phyloP scores from a whole-genome alignment of 1,140 invertebrate genomes.

The Wiebesia pumilae region DNA sequence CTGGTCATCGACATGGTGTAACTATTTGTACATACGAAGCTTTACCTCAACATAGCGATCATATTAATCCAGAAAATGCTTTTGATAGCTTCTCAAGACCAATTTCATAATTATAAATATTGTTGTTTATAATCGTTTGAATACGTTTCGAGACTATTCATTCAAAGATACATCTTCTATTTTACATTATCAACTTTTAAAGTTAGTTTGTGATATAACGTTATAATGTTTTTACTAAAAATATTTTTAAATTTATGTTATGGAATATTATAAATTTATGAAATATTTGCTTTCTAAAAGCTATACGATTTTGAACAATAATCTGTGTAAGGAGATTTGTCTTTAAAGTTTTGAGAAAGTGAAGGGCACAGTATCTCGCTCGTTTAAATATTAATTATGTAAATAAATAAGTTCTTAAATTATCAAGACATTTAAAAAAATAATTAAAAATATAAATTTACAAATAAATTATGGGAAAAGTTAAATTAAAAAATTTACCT shows the following conservation, averaged over 20 bases:
- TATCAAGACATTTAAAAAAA: neutral
- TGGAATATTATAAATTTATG: neutral
- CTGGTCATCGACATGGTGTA: constrained; percentile 89
- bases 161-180: neutral
- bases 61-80: constrained; percentile 75
- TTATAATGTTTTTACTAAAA: too few relatives aligned
- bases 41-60: constrained; percentile 88
- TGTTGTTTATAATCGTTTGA: neutral
- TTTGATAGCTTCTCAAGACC: constrained; percentile 42
- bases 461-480: neutral
- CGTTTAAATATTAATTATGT: neutral
- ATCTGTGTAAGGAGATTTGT: too few relatives aligned
- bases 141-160: neutral
- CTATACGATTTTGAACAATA: too few relatives aligned
- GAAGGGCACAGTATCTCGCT: neutral
- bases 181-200: neutral
- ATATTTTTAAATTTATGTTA: neutral
- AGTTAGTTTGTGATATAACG: neutral
- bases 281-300: neutral
- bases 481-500: neutral
- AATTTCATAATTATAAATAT: constrained; percentile 42
- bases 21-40: constrained; percentile 93
- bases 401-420: neutral
- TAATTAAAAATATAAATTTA: neutral
- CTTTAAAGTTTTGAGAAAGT: neutral